Evolutionary conservation across 2,888 invertebrate species (phyloP).

Genomic region (Neoascia interrupta): DNA sequence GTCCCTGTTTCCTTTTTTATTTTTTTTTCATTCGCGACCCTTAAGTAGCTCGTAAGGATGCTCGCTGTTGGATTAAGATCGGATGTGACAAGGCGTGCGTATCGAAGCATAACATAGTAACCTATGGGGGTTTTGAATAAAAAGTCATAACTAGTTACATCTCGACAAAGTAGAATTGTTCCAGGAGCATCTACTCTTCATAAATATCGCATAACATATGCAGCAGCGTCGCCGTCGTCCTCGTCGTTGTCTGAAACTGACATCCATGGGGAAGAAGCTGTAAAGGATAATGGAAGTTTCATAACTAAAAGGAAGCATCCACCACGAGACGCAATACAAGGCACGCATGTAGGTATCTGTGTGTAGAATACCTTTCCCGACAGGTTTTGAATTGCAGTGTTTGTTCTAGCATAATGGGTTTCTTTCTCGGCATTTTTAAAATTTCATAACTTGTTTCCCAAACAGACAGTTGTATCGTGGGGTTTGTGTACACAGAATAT

Average conservation of each 20-base stretch:
- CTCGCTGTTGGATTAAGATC: too few relatives aligned
- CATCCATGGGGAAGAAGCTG: conserved; percentile 2
- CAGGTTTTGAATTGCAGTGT: conserved; percentile 18
- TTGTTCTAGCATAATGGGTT: conserved; percentile 24
- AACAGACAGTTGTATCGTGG: conserved; percentile 30
- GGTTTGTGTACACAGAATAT: background rate
- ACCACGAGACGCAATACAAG: background rate
- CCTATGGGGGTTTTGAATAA: background rate
- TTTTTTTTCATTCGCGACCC: background rate
- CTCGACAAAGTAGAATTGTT: background rate
- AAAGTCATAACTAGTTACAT: background rate
- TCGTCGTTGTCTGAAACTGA: conserved; percentile 12
- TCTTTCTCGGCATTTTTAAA: conserved; percentile 3
- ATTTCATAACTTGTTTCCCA: conserved; percentile 29
- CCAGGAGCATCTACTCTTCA: background rate
- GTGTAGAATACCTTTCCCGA: background rate
- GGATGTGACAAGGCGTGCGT: background rate
- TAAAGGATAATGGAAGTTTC: conserved; percentile 17
- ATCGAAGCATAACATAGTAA: background rate
- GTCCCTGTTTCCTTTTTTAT: background rate
- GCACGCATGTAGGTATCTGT: background rate
- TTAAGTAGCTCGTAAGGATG: background rate
- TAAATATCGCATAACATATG: conserved; percentile 6
- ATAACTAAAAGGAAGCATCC: conserved; percentile 23
- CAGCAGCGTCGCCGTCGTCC: background rate